Conservation (phyloP, 2,113 vertebrate species). For the Ammodytes dubius region DNA sequence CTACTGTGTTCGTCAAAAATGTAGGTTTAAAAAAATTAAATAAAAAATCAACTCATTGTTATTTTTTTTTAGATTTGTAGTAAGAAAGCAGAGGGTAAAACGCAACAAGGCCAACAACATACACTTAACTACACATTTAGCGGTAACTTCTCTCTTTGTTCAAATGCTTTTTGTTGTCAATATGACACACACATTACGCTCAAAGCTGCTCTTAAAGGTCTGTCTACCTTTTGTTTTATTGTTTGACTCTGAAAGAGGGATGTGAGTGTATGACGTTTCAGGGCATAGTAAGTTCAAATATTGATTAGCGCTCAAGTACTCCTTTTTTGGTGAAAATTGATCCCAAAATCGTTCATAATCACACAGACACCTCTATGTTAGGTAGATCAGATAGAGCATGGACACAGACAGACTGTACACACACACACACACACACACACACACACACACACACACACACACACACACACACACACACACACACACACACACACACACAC, state of each 20-base stretch:
- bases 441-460: conserved; percentile 19
- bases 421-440: conserved; percentile 20
- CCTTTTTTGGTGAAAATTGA: conserved; percentile 66
- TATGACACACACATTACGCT: conserved; percentile 41
- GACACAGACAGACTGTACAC: conserved; percentile 18
- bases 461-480: conserved; percentile 14
- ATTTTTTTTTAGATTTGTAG: not conserved
- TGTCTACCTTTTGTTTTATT: conserved; percentile 64
- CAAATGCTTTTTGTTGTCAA: conserved; percentile 61
- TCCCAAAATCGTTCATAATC: conserved; percentile 72
- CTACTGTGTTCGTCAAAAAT: not conserved
- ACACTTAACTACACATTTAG: conserved; percentile 35
- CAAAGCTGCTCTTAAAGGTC: conserved; percentile 66
- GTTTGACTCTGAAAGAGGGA: conserved; percentile 57
- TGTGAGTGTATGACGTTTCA: conserved; percentile 61
- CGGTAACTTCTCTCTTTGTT: conserved; percentile 56
- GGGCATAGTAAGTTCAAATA: conserved; percentile 69
- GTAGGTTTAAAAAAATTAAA: not conserved
- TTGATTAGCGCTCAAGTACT: conserved; percentile 77
- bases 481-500: too few species aligned
- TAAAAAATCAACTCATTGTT: not conserved
- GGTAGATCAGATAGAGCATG: conserved; percentile 58
- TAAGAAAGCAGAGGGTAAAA: not conserved
- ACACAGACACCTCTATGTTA: conserved; percentile 58
- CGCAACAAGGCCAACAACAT: conserved; percentile 19